These are phyloP conservation scores for Trachelus stipa DNA, from an alignment of 2,888 invertebrate genomes.

Conservation along the genomic window DNA sequence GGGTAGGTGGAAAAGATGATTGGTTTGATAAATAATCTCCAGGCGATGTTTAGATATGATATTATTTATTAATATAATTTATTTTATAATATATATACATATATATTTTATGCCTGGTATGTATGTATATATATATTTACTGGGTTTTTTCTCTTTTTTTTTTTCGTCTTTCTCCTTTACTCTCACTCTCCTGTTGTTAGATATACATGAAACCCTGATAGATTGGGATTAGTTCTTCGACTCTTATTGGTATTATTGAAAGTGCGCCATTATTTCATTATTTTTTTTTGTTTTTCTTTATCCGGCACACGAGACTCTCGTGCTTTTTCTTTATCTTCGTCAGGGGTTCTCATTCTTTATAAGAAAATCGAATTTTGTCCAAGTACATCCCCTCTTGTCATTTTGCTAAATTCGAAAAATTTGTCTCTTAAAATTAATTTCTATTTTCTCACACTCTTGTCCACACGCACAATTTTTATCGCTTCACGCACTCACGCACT, in stretches of 20 bases:
- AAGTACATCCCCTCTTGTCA: neutral
- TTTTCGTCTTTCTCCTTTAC: slow-evolving; percentile 24
- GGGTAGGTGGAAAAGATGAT: neutral
- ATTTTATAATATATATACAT: slow-evolving; percentile 59
- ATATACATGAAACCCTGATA: slow-evolving; percentile 62
- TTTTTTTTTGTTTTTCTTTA: neutral
- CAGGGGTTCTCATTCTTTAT: neutral
- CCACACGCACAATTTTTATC: neutral
- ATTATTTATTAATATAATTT: slow-evolving; percentile 63
- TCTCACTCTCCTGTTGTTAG: slow-evolving; percentile 48
- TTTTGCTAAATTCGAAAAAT: neutral
- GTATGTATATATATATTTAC: slow-evolving; percentile 33
- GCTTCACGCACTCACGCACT: neutral
- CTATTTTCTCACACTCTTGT: neutral
- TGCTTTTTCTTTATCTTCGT: neutral
- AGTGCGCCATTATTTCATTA: neutral
- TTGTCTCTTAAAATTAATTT: neutral
- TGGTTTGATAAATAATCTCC: neutral
- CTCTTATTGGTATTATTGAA: neutral
- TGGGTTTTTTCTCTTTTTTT: neutral
- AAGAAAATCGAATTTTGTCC: neutral
- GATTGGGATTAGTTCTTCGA: slow-evolving; percentile 52
- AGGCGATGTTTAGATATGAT: slow-evolving; percentile 41
- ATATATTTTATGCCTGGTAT: slow-evolving; percentile 47
- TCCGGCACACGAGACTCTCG: neutral